phyloP scores from a whole-genome alignment of 2,113 vertebrate species.

The Silurus asotus region DNA sequence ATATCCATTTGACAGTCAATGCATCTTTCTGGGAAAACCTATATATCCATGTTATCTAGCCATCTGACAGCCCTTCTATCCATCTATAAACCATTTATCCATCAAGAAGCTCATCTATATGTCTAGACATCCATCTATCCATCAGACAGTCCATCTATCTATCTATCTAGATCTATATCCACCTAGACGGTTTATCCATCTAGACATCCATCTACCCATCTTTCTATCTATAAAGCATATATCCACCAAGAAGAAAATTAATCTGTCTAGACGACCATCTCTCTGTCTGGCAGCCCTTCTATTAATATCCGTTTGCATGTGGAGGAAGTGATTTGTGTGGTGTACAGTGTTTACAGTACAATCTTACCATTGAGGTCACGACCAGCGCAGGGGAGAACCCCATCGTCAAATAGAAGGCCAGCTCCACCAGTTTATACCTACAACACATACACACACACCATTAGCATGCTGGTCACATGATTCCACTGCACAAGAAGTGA shows the following conservation, averaged over 20 bases:
- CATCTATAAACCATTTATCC: not conserved
- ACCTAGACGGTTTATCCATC: not conserved
- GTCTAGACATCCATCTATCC: not conserved
- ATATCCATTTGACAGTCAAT: not conserved
- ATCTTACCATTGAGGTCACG: slow-evolving; percentile 93
- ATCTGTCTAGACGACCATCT: not conserved
- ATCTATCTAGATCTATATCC: not conserved
- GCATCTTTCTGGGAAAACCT: not conserved
- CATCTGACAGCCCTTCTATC: not conserved
- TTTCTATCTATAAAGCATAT: not conserved
- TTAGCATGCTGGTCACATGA: not conserved
- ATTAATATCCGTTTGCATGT: too few relatives aligned
- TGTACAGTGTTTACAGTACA: slow-evolving; percentile 1
- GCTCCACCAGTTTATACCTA: slow-evolving; percentile 95
- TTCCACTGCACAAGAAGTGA: not conserved
- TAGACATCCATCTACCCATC: not conserved
- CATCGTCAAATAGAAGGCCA: slow-evolving; percentile 96
- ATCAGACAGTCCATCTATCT: not conserved
- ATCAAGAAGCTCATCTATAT: too few relatives aligned
- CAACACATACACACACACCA: slow-evolving; percentile 2
- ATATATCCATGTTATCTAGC: too few relatives aligned
- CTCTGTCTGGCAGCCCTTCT: too few relatives aligned
- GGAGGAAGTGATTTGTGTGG: not conserved
- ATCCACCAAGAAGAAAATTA: too few relatives aligned
- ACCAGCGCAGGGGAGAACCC: slow-evolving; percentile 95